These are phyloP conservation scores for Drosophila mayaguana DNA, from an alignment of 2,888 invertebrate species.

Conservation along the genomic window DNA sequence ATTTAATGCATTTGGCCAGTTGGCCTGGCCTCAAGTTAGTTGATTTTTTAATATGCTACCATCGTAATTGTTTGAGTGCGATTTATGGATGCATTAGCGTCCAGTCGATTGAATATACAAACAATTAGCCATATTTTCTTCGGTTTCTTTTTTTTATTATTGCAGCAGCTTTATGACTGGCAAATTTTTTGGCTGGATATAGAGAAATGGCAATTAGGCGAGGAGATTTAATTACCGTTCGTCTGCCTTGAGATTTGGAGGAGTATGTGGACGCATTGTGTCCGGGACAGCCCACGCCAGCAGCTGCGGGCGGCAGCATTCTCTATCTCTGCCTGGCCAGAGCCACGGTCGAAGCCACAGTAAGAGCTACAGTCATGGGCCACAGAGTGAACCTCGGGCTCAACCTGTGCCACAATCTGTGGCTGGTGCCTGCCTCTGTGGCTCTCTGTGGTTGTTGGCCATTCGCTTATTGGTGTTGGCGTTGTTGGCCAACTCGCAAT, in stretches of 20 bases:
- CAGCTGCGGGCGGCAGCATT: slow-evolving; percentile 30
- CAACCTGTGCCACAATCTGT: slow-evolving; percentile 42
- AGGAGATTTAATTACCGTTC: slow-evolving; percentile 64
- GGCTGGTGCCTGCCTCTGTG: neutral
- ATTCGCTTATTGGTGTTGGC: slow-evolving; percentile 74
- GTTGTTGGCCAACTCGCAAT: slow-evolving; percentile 75
- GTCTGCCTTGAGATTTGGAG: slow-evolving; percentile 6
- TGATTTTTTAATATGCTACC: slow-evolving; percentile 21
- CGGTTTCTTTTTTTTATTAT: slow-evolving; percentile 23
- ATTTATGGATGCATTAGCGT: slow-evolving; percentile 73
- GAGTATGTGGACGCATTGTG: slow-evolving; percentile 35
- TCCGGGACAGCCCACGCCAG: slow-evolving; percentile 26
- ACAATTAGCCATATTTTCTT: slow-evolving; percentile 28
- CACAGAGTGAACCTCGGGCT: slow-evolving; percentile 23
- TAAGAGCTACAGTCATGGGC: slow-evolving; percentile 10
- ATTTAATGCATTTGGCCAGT: slow-evolving; percentile 44
- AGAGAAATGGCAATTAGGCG: slow-evolving; percentile 68
- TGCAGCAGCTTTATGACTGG: slow-evolving; percentile 55
- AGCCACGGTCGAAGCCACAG: neutral
- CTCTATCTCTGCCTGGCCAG: slow-evolving; percentile 5
- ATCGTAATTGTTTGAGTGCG: slow-evolving; percentile 21
- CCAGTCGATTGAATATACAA: slow-evolving; percentile 51
- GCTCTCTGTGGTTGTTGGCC: slow-evolving; percentile 32
- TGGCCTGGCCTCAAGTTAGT: slow-evolving; percentile 11
- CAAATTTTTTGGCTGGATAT: slow-evolving; percentile 61